Base-by-base conservation (phyloP, 2,113 vertebrate genomes). In the Macquaria australasica region DNA sequence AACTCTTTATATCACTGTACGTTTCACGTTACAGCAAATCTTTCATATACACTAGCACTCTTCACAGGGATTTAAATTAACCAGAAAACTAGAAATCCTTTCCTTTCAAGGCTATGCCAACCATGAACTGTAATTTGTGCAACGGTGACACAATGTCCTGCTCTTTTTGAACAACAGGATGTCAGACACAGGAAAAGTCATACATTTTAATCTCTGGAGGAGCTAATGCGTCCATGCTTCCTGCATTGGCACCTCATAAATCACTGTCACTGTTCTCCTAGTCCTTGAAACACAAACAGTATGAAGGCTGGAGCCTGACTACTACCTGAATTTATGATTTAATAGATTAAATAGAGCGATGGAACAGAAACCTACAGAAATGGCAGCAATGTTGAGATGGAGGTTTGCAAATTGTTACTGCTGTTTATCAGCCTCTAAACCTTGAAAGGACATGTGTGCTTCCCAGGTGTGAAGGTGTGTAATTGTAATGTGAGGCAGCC, bases 111-210 rank as follows among this genome's bases (percentile, higher is more conserved):
- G 28, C 43, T 56, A 11, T 41, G 37, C 55, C 34, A 56, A 15
- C 20, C 2, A 3, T 41, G 12, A n/a, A 43, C 28, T 76, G 37
- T 70, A 50, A 72, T 79, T 39, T 81, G 4, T 77, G 5, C 28
- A 58, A 16, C 53, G 60, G 6, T 20, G 66, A 69, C 69, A 82
- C 68, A 73, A 78, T 31, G 25, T 83, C 56, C 10, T 73, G 1
- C 82, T 74, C 8, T 31, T 72, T 43, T 77, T 48, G 60, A 41
- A 78, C 72, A 89, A 89, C 88, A 88, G 81, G 86, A 91, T 70
- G 72, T 79, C 39, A 48, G 41, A 76, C 23, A 69, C 68, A 85
- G 90, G 87, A 83, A 88, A 69, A 62, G 23, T 50, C 62, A 39
- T 51, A 15, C 20, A 20, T 69, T 39, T 66, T 8, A 11, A 70